These are phyloP conservation scores for Hemibagrus wyckioides DNA, from an alignment of 2,113 vertebrate genomes.

Conservation along the genomic window DNA sequence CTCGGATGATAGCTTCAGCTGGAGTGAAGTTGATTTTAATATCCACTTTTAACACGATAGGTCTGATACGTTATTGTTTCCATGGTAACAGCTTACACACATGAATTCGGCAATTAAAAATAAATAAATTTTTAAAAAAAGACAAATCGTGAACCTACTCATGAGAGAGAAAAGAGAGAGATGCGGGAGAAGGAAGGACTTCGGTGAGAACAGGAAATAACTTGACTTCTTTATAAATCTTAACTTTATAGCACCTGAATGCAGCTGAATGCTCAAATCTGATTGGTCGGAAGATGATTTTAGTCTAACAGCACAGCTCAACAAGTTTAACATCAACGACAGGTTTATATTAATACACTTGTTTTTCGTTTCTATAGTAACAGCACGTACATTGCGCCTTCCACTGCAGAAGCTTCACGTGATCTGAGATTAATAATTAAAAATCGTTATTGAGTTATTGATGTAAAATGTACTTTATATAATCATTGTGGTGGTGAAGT, in stretches of 20 bases:
- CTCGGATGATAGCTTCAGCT: background rate
- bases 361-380: background rate
- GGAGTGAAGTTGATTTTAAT: background rate
- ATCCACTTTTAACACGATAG: background rate
- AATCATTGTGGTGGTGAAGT: too few species aligned
- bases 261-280: background rate
- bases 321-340: too few species aligned
- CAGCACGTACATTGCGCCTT: background rate
- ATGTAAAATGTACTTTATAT: too few species aligned
- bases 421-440: too few species aligned
- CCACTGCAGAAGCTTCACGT: too few species aligned
- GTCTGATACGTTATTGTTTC: background rate
- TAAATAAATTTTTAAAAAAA: background rate
- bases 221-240: background rate
- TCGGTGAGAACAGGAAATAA: background rate
- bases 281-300: background rate
- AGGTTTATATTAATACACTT: background rate
- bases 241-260: background rate
- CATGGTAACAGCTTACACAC: too few species aligned
- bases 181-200: background rate
- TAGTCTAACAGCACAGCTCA: too few species aligned
- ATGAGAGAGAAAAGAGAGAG: background rate
- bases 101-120: background rate
- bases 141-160: too few species aligned
- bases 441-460: too few species aligned